Base-by-base conservation (phyloP, 2,888 invertebrate species). In the Volucella inanis region DNA sequence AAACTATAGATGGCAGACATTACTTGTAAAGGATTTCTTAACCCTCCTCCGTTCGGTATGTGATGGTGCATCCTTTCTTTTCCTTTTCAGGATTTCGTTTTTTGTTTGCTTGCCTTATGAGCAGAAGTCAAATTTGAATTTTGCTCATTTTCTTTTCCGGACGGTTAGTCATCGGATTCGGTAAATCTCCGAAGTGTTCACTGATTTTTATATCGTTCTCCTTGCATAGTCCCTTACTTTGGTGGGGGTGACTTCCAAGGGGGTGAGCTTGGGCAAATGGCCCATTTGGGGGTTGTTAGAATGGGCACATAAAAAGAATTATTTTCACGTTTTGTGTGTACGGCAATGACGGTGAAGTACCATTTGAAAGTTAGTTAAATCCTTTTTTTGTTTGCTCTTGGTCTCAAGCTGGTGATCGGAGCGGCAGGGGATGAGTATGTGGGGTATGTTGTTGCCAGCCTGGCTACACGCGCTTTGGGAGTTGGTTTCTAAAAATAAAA, bases 211-310 rank as follows among this genome's bases (percentile, higher is more conserved):
- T 91, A 31, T 89, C 90, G 90, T 90, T 91, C 90, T 22, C 47
- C 72, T 68, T 49, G n/a, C 65, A 45, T 31, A 41, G 31, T 2
- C 1, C 38, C 62, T 62, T 64, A 61, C 70, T 75, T 52, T 68
- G 65, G 64, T 55, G 64, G 64, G 62, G 64, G 61, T 22, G 39
- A 31, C 31, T 22, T 64, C 11, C 18, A 22, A 22, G 22, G 67
- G 85, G 59, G 91, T 91, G 90, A 90, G 90, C 90, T 90, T 89
- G 91, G 91, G 91, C 91, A 91, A 92, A 91, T 91, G 90, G 90
- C 91, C 92, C 91, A 91, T 91, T 92, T 91, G 92, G 91, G 91
- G 91, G 91, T 91, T 91, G 91, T 91, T 91, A 91, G 91, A 91
- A 91, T 90, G 90, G 90, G 89, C 89, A 89, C 89, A 91, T 91